A percentile compares a stretch with the other conserved stretches of the same genome.
These are phyloP conservation scores for Onthophagus sagittarius DNA, from an alignment of 2,888 invertebrate genomes.

Conservation along the genomic window DNA sequence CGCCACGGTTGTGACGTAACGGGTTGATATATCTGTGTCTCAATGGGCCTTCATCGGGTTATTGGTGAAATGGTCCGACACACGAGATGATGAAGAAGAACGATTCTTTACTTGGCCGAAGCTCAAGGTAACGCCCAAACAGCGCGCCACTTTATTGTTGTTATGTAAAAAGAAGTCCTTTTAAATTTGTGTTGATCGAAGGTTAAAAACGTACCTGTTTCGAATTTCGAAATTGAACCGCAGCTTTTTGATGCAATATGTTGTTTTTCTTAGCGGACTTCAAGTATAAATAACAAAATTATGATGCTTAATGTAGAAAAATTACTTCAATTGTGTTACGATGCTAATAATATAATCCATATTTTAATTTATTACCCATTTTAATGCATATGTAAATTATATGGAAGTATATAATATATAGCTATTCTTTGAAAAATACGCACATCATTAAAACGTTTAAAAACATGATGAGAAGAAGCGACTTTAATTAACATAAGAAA, in stretches of 20 bases:
- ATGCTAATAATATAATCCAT: too few species aligned
- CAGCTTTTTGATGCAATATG: background rate
- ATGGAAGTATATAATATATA: too few species aligned
- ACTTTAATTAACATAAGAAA: too few species aligned
- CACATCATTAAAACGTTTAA: too few species aligned
- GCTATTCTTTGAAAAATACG: too few species aligned
- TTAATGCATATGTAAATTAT: too few species aligned
- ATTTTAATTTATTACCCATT: too few species aligned
- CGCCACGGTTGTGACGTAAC: background rate
- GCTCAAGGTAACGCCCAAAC: background rate
- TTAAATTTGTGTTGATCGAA: background rate
- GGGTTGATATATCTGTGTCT: background rate
- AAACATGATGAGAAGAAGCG: too few species aligned
- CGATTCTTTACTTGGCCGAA: background rate
- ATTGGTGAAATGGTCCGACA: constrained; percentile 2
- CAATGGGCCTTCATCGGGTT: background rate
- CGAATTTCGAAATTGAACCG: background rate
- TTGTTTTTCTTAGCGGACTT: too few species aligned
- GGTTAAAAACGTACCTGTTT: background rate
- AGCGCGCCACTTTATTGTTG: background rate
- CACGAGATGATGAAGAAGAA: constrained; percentile 8
- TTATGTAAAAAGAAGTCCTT: background rate
- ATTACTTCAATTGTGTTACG: too few species aligned
- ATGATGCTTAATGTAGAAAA: too few species aligned
- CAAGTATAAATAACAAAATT: too few species aligned